Base-by-base conservation (phyloP, 2,113 vertebrate genomes). In the Albula goreensis region DNA sequence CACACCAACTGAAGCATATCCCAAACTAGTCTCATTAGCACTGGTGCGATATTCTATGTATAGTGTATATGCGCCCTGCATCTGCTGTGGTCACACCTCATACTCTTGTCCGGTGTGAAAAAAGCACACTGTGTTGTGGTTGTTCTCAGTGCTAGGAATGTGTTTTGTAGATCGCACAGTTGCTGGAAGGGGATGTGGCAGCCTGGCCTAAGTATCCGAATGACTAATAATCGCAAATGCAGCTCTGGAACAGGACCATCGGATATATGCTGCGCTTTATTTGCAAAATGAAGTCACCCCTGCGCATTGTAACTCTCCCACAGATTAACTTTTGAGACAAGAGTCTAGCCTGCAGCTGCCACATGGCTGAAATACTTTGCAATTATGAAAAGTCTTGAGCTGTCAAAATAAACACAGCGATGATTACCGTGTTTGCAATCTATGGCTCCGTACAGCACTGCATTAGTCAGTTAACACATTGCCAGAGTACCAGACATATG, bases 331-430 rank as follows among this genome's bases (percentile, higher is more conserved):
- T 74, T n/a, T 74, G 70, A 74, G 70, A 31, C 70, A 74, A 22
- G 70, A 74, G 70, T 74, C 70, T 74, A 74, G 70, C 70, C 70
- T 25, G 70, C 70, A 74, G 70, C 70, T 74, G 70, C 70, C 70
- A 74, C 70, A 74, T 74, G 5, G 70, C 70, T 25, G 22, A 74
- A 74, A 74, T 74, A 74, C 70, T 31, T 74, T 31, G 70, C 70
- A 86, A 89, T 92, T 89, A 89, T 83, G 85, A 90, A 89, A 83
- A 74, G 31, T 41, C 79, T 85, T 89, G 81, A 85, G 80, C 89
- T 92, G 66, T 90, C 86, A 92, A 89, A 92, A 89, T 91, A 93
- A 94, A 90, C 91, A 88, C 31, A 57, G 11, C 5, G 87, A 88
- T 86, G 87, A 89, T 84, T 53, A 80, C 49, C 4, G 63, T 86